A percentile compares a stretch with the other conserved stretches of the same genome.
Conservation (phyloP, 2,797 vertebrate genomes). For the Erithacus rubecula region DNA sequence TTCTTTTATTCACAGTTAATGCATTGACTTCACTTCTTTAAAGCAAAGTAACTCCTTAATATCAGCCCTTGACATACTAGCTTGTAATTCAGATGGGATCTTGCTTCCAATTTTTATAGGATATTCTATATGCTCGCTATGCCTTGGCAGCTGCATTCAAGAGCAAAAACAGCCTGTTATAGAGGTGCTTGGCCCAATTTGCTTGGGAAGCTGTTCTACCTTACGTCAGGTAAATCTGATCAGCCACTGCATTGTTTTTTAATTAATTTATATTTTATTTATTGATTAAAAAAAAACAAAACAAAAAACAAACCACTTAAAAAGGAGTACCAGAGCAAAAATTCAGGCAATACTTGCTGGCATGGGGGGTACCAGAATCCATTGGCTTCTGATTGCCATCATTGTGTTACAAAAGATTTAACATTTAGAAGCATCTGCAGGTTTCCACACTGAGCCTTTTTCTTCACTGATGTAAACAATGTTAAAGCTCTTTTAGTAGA, state of each 20-base stretch:
- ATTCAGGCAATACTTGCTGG: background rate
- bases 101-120: background rate
- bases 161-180: background rate
- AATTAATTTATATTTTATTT: background rate
- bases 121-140: background rate
- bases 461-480: background rate
- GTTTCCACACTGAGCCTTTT: background rate
- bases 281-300: background rate
- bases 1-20: conserved; percentile 30
- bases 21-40: background rate
- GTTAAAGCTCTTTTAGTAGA: background rate
- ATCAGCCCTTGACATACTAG: background rate
- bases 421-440: background rate
- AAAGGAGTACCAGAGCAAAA: background rate
- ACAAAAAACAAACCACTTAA: too few relatives aligned
- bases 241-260: background rate
- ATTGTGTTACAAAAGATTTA: background rate
- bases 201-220: background rate
- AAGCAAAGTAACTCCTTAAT: background rate
- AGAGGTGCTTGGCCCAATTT: background rate
- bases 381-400: background rate
- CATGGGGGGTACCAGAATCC: background rate
- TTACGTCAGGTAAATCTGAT: background rate
- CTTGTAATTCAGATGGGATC: background rate
- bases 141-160: background rate